Conservation (phyloP, 2,888 invertebrate genomes). For the Hipparchia semele region DNA sequence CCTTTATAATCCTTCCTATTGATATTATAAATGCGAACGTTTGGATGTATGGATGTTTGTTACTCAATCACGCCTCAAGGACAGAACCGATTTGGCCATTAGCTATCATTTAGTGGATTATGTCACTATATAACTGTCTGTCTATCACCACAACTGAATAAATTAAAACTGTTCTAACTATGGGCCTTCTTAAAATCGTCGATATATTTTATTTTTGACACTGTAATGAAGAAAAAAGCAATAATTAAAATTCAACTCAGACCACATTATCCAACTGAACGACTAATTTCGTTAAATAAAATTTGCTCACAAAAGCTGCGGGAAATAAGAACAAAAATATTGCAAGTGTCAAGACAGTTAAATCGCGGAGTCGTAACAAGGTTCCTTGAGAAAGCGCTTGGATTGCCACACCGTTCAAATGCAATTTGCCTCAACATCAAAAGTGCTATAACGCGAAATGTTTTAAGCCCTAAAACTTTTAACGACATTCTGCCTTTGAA, state of each 20-base stretch:
- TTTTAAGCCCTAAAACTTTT: conserved; percentile 28
- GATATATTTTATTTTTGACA: not conserved
- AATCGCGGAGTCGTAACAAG: conserved; percentile 71
- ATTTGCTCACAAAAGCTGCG: conserved; percentile 70
- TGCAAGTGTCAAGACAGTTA: conserved; percentile 77
- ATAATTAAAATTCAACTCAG: conserved; percentile 59
- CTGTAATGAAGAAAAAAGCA: not conserved
- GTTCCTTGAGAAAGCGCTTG: conserved; percentile 63
- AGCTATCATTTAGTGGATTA: too few species aligned
- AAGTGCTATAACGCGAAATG: conserved; percentile 38
- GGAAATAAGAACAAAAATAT: conserved; percentile 64
- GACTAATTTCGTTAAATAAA: conserved; percentile 62
- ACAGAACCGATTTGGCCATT: too few species aligned
- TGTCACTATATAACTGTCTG: too few species aligned
- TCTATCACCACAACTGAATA: not conserved
- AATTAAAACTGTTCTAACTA: not conserved
- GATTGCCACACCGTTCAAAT: conserved; percentile 61
- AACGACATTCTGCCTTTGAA: conserved; percentile 2
- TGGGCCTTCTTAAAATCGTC: not conserved
- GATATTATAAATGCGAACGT: too few species aligned
- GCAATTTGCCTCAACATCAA: conserved; percentile 58
- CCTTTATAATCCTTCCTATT: too few species aligned
- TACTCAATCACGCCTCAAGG: too few species aligned
- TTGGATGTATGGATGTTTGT: too few species aligned
- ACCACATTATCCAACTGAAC: conserved; percentile 47